These are phyloP conservation scores for Apis cerana DNA, from an alignment of 1,140 invertebrate species.

Conservation along the genomic window DNA sequence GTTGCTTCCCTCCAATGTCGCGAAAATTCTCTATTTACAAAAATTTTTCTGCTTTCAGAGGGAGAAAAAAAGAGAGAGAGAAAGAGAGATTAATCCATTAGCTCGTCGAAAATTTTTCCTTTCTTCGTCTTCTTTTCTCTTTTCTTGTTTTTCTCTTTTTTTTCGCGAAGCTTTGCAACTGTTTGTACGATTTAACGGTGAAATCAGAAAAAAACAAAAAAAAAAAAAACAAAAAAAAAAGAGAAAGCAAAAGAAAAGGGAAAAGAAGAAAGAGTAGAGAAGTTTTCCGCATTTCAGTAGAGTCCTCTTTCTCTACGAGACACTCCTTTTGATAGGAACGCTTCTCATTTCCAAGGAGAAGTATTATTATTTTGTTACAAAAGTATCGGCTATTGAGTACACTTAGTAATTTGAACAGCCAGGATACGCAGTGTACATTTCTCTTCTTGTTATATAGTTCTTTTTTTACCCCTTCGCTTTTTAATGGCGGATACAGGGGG, in stretches of 20 bases:
- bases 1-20: background rate
- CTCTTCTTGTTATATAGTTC: background rate
- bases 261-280: background rate
- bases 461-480: background rate
- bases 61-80: background rate
- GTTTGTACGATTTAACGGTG: constrained; percentile 25
- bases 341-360: background rate
- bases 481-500: constrained; percentile 1
- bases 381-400: constrained; percentile 34
- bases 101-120: background rate
- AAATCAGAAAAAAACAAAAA: background rate
- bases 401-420: constrained; percentile 17
- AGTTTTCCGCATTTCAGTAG: background rate
- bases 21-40: background rate
- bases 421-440: background rate
- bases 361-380: constrained; percentile 33
- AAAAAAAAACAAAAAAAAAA: too few relatives aligned
- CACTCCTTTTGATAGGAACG: constrained; percentile 9
- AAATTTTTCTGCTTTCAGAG: background rate
- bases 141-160: background rate
- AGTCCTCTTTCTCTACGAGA: background rate
- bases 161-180: background rate
- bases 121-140: background rate
- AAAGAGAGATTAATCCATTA: constrained; percentile 40
- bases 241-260: background rate